Evolutionary conservation across 2,113 vertebrate species (phyloP), one percentile per base, ranked within the genome.

Genomic region (Python bivittatus): DNA sequence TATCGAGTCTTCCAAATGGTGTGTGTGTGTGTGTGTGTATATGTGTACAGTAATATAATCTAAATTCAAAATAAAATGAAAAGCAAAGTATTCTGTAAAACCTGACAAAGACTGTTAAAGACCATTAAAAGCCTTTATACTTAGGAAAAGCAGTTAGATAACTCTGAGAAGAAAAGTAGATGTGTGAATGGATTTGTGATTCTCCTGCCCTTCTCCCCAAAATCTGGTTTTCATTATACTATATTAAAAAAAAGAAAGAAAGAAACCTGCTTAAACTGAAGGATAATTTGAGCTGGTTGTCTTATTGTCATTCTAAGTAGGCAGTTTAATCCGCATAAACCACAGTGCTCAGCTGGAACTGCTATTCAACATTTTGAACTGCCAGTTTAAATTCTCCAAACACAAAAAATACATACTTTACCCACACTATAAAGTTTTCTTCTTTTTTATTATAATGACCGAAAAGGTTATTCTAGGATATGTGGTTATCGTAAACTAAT

Each of bases 391-490:
- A 96, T 96, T 95, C 95, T 84, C 33, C 5, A 93, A 94, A 93
- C 38, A 95, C 27, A 7, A 94, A 91, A 96, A 95, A 88, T 83
- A 61, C 22, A 84, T 92, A 91, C 85, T 90, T 95, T 88, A 42
- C 20, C 93, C 17, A 56, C 23, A 90, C 2, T 92, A 93, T 92
- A 97, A 96, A 92, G 90, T 68, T 87, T 94, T 87, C n/a, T 94
- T 93, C 90, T 94, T 96, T 94, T 91, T 84, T 58, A 54, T 92
- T 97, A 93, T 91, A 95, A 95, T 93, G 38, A 61, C 54, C 17
- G 20, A 94, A 96, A 91, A 94, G 92, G 88, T 95, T 96, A 93
- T 96, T 97, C 88, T 93, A 96, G 96, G 94, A 91, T 96, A 95
- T 93, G 93, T 91, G 89, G 92, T 95, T 96, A 72, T 96, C 83